Conservation (phyloP, 2,113 vertebrate genomes). For the Mormyrus lacerda region DNA sequence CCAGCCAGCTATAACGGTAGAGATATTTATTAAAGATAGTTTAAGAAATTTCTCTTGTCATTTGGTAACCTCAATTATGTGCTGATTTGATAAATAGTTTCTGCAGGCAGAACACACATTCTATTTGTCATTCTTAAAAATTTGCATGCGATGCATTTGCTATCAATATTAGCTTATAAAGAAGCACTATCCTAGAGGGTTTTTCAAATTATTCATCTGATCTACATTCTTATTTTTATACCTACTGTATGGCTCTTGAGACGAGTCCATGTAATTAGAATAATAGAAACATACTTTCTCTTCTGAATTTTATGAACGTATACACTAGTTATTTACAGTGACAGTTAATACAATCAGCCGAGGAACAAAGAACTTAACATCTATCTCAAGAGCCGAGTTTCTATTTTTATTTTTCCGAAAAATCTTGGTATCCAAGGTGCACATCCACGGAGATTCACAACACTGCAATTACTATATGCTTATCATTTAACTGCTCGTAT, state of each 20-base stretch:
- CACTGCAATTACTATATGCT: background rate
- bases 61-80: background rate
- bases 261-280: constrained; percentile 51
- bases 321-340: background rate
- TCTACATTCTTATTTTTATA: constrained; percentile 45
- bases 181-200: constrained; percentile 46
- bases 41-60: background rate
- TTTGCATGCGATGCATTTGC: constrained; percentile 46
- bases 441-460: background rate
- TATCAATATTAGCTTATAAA: constrained; percentile 52
- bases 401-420: background rate
- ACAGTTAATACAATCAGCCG: background rate
- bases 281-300: constrained; percentile 51
- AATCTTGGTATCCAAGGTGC: background rate
- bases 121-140: background rate
- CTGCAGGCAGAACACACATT: background rate
- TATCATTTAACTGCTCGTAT: background rate
- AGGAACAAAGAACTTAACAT: background rate
- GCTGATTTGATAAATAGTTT: background rate
- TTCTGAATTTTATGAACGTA: constrained; percentile 15
- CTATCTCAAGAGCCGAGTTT: background rate
- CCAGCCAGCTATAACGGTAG: constrained; percentile 16
- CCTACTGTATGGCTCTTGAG: constrained; percentile 40
- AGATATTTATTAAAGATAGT: background rate
- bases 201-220: constrained; percentile 47